These are phyloP conservation scores for Microhierax caerulescens DNA, from an alignment of 2,797 vertebrate species.

Conservation along the genomic window DNA sequence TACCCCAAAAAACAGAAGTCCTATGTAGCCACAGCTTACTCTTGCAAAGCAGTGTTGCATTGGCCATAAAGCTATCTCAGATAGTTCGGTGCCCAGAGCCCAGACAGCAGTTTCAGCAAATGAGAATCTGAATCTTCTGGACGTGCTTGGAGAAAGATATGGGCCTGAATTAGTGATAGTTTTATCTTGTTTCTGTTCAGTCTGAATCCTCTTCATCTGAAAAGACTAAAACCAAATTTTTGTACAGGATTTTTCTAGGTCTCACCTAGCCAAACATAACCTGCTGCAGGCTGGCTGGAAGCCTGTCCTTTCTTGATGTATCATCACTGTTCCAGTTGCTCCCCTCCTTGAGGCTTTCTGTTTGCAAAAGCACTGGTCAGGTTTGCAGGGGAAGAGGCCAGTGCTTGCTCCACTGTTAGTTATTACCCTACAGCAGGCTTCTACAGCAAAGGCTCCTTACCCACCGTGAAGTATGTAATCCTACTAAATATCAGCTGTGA, in stretches of 20 bases:
- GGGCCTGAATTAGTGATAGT: not conserved
- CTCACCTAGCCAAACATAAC: not conserved
- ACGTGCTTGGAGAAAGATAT: not conserved
- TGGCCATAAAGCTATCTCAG: not conserved
- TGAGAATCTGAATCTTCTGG: not conserved
- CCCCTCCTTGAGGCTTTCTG: not conserved
- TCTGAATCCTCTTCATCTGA: not conserved
- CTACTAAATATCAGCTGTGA: not conserved
- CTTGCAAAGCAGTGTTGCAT: not conserved
- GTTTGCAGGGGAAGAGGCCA: not conserved
- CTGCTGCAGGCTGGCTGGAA: not conserved
- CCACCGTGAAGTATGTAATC: not conserved
- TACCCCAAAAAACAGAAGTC: not conserved
- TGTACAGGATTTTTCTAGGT: not conserved
- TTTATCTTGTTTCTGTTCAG: not conserved
- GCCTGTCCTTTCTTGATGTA: not conserved
- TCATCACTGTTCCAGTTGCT: not conserved
- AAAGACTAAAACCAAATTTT: not conserved
- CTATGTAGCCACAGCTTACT: not conserved
- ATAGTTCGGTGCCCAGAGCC: not conserved
- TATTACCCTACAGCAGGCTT: not conserved
- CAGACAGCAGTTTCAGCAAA: not conserved
- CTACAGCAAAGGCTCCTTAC: not conserved
- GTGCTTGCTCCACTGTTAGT: not conserved
- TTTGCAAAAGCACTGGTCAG: not conserved